A percentile compares a stretch with the other conserved stretches of the same genome.
phyloP scores from a whole-genome alignment of 2,888 invertebrate genomes.

The Melipona beecheii region DNA sequence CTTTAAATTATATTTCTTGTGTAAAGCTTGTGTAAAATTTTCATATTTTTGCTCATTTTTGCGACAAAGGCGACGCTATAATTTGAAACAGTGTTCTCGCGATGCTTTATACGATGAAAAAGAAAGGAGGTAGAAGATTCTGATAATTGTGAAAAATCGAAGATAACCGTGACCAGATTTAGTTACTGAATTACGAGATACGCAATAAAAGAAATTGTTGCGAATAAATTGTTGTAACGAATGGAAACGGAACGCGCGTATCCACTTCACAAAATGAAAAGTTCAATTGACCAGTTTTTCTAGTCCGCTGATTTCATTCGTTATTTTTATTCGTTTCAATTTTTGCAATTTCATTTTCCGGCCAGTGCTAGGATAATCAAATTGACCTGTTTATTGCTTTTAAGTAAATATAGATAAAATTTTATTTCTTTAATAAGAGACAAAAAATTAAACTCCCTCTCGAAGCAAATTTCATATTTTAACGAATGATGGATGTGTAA shows the following conservation, averaged over 20 bases:
- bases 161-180: background rate
- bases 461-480: background rate
- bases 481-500: too few relatives aligned
- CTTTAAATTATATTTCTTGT: background rate
- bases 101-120: background rate
- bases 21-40: background rate
- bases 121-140: background rate
- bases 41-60: background rate
- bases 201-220: background rate
- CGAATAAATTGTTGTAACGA: background rate
- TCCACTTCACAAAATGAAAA: background rate
- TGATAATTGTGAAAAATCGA: background rate
- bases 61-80: background rate
- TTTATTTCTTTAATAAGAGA: background rate
- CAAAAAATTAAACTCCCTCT: background rate
- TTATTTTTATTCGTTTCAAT: background rate
- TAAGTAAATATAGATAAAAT: background rate
- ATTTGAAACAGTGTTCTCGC: background rate
- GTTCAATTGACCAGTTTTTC: background rate
- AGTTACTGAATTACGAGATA: background rate
- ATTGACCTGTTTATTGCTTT: background rate
- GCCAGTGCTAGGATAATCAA: background rate
- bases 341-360: background rate
- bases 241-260: background rate
- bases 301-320: background rate